A percentile compares a stretch with the other conserved stretches of the same genome.
phyloP scores from a whole-genome alignment of 2,113 vertebrate species.

The Hoplias malabaricus region DNA sequence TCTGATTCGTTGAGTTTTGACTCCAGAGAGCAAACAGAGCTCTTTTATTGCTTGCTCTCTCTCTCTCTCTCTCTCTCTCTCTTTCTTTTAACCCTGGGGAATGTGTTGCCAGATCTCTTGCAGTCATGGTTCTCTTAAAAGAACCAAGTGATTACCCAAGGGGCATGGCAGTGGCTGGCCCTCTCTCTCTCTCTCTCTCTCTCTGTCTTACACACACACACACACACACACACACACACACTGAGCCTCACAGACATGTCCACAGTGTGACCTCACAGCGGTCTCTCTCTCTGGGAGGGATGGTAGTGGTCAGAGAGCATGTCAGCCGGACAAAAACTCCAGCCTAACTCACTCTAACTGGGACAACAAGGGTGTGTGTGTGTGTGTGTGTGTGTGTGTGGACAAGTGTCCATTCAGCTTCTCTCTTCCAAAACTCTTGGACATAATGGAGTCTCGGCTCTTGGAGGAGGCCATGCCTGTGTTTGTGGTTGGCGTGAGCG shows the following conservation, averaged over 20 bases:
- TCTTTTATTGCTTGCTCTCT: constrained; percentile 15
- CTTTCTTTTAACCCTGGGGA: neutral
- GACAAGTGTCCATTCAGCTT: neutral
- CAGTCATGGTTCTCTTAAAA: constrained; percentile 29
- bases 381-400: constrained; percentile 10
- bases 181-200: neutral
- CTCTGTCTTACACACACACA: too few relatives aligned
- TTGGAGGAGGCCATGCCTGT: too few relatives aligned
- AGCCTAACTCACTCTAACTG: neutral
- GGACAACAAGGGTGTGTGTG: constrained; percentile 11
- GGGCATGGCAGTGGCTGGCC: neutral
- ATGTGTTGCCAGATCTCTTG: constrained; percentile 3
- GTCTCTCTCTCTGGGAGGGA: neutral
- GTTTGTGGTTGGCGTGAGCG: too few relatives aligned
- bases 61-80: neutral
- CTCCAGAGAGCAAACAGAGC: constrained; percentile 5
- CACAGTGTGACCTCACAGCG: constrained; percentile 12
- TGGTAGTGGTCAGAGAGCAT: neutral
- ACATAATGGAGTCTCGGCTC: too few relatives aligned
- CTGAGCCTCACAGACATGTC: neutral
- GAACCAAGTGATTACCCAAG: constrained; percentile 26
- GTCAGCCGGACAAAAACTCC: neutral
- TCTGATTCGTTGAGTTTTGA: neutral
- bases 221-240: neutral
- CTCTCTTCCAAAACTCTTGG: neutral